Conservation (phyloP, 2,113 vertebrate genomes). For the Platysteira castanea region DNA sequence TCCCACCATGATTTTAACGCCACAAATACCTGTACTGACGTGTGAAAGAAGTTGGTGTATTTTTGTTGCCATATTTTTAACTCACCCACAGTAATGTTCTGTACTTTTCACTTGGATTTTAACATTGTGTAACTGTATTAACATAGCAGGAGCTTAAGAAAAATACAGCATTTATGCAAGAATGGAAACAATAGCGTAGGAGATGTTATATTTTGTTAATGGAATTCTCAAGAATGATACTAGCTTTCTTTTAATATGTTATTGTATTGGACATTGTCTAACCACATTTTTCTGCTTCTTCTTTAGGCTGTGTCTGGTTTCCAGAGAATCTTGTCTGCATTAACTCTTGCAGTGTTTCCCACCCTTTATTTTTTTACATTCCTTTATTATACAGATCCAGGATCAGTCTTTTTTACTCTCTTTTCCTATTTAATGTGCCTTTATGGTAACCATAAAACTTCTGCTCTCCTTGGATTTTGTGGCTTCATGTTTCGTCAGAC, state of each 20-base stretch:
- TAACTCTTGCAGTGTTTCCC: constrained; percentile 88
- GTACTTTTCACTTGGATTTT: background rate
- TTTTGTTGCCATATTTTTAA: background rate
- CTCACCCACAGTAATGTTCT: background rate
- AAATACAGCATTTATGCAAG: background rate
- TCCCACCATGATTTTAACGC: background rate
- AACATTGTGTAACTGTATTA: background rate
- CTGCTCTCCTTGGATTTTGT: constrained; percentile 87
- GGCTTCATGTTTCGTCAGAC: constrained; percentile 94
- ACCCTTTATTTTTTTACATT: constrained; percentile 97
- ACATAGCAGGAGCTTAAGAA: background rate
- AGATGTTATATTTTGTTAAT: background rate
- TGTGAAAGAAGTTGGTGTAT: background rate
- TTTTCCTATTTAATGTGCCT: constrained; percentile 96
- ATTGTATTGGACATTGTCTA: background rate
- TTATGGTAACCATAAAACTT: constrained; percentile 88
- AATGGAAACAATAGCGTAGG: background rate
- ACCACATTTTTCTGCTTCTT: constrained; percentile 26
- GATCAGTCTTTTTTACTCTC: constrained; percentile 92
- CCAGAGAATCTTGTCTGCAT: constrained; percentile 81
- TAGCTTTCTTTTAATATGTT: background rate
- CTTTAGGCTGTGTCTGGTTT: constrained; percentile 76
- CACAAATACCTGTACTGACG: background rate
- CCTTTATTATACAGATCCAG: constrained; percentile 94
- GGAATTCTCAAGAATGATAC: background rate